Conservation (phyloP, 2,888 invertebrate species). For the Spialia ferax region DNA sequence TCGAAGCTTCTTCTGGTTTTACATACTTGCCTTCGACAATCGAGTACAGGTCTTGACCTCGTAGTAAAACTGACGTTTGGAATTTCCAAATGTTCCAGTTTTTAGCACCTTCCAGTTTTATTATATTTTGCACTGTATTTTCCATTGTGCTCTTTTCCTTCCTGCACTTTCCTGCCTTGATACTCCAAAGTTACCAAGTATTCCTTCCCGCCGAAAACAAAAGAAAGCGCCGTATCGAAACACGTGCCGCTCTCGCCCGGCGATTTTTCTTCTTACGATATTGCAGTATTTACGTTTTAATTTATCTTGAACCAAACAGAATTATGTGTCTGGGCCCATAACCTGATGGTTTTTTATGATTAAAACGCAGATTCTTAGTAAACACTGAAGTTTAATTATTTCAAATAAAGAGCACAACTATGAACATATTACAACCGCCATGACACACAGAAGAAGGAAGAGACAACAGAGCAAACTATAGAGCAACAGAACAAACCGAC, state of each 20-base stretch:
- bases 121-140: neutral
- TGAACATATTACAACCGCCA: too few relatives aligned
- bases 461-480: too few relatives aligned
- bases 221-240: neutral
- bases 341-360: neutral
- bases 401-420: too few relatives aligned
- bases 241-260: neutral
- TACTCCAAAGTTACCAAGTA: neutral
- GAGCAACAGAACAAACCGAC: too few relatives aligned
- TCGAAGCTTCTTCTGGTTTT: neutral
- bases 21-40: neutral
- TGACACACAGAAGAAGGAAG: too few relatives aligned
- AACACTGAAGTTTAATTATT: too few relatives aligned
- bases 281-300: neutral
- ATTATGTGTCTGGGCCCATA: neutral
- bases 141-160: neutral
- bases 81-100: neutral
- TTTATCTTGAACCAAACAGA: neutral
- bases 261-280: neutral
- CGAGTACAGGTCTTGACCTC: neutral
- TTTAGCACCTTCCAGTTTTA: neutral
- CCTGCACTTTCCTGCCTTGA: conserved; percentile 7
- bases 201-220: neutral
- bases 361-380: too few relatives aligned
- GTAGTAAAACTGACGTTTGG: neutral